Evolutionary conservation across 1,140 invertebrate species (phyloP), one percentile per base, ranked within the genome.

Genomic region (Heliconius congener): DNA sequence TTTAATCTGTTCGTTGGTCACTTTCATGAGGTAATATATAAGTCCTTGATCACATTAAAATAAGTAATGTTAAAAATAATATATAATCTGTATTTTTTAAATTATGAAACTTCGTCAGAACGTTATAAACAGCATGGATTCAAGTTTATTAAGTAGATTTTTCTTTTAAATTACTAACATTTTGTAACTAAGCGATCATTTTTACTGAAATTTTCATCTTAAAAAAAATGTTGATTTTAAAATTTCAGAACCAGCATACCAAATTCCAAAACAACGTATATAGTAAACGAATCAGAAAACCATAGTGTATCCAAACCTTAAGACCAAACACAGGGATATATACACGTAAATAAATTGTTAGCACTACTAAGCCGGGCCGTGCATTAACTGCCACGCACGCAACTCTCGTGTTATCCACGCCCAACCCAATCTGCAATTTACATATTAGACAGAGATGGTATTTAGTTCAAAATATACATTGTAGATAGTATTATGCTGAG

Each of bases 311-410:
- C 3, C 39, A 46, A 27, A n/a, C 73, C 27, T 74, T 57, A 74
- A 37, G 27, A 34, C 19, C 42, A 73, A 73, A 73, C 18, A 55
- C 6, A 57, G 23, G 60, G 60, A 66, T 30, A 30, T 30, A 71
- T 37, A 50, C 0, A 23, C 19, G 39, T 60, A 52, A 66, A 27
- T 27, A 76, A 66, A 71, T 78, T 78, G 83, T 86, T 87, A 85
- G 80, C 78, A 73, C 74, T 75, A 73, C 85, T 88, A 88, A 90
- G 81, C 88, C 39, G 74, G 30, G 76, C 75, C 82, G 81, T 77
- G 78, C 83, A 87, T 88, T 87, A 73, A 73, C 57, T 72, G 80
- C 79, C 88, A 90, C 88, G 85, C 77, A 79, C 80, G 77, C 85
- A 78, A 55, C 19, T 74, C 50, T 73, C 77, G 27, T 78, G 74